Conservation (phyloP, 2,888 invertebrate genomes). For the Drosophila fungiperda region DNA sequence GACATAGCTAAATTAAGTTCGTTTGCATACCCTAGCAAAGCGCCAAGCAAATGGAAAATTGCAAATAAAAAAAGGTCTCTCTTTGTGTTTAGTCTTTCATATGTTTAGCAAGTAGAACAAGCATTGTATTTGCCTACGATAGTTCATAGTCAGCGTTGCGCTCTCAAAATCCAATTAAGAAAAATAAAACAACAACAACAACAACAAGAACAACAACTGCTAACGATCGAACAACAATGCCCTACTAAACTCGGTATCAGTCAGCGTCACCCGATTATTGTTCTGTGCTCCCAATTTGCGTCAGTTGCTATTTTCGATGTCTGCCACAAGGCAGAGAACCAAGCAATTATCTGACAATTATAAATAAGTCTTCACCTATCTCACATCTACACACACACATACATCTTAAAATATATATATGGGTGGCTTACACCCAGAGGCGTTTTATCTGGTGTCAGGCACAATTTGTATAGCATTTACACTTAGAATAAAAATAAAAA, state of each 20-base stretch:
- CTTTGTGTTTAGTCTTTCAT: slow-evolving; percentile 31
- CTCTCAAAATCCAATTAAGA: slow-evolving; percentile 58
- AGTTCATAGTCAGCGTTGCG: slow-evolving; percentile 21
- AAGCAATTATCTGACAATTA: slow-evolving; percentile 64
- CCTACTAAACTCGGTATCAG: slow-evolving; percentile 49
- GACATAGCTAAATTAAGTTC: no score
- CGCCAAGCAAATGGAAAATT: slow-evolving; percentile 14
- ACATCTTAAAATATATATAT: not conserved
- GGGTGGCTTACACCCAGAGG: slow-evolving; percentile 20
- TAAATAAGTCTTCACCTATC: slow-evolving; percentile 47
- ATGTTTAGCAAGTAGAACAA: slow-evolving; percentile 22
- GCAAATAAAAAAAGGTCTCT: slow-evolving; percentile 29
- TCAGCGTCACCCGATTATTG: slow-evolving; percentile 25
- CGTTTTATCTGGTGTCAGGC: slow-evolving; percentile 41
- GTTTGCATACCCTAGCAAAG: slow-evolving; percentile 7
- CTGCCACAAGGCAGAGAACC: slow-evolving; percentile 15
- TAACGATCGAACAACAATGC: slow-evolving; percentile 34
- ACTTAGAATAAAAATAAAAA: not conserved
- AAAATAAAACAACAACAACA: not conserved
- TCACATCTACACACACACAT: slow-evolving; percentile 1
- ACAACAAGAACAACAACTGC: slow-evolving; percentile 7
- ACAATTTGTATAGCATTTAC: slow-evolving; percentile 41
- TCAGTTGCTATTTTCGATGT: slow-evolving; percentile 60
- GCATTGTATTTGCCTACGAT: slow-evolving; percentile 30
- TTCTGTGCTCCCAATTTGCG: slow-evolving; percentile 55